Conservation (phyloP, 2,113 vertebrate genomes). For the Emydura subglobosa region DNA sequence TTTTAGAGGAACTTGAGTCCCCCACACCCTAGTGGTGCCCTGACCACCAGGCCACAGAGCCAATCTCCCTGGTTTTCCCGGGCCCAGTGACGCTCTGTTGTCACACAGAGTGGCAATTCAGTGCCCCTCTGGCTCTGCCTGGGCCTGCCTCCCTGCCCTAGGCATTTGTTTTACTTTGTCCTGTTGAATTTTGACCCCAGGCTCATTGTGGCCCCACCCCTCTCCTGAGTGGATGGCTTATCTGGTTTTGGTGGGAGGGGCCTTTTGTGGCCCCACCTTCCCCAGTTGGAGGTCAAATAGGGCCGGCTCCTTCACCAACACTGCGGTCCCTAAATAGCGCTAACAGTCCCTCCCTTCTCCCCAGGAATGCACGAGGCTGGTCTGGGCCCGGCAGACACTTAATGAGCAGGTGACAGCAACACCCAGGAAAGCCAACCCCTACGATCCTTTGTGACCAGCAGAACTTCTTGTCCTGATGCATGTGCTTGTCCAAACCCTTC, state of each 20-base stretch:
- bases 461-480: neutral
- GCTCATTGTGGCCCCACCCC: too few relatives aligned
- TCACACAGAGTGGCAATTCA: neutral
- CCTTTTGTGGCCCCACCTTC: accelerated
- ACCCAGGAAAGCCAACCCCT: neutral
- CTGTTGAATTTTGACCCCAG: too few relatives aligned
- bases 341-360: accelerated
- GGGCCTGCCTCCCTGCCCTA: too few relatives aligned
- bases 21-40: neutral
- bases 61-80: neutral
- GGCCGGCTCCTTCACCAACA: neutral
- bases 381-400: neutral
- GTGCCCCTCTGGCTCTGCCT: neutral
- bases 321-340: neutral
- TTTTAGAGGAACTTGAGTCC: neutral
- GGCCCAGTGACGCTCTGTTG: neutral
- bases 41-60: neutral
- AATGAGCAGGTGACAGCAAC: neutral
- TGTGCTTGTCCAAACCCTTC: neutral
- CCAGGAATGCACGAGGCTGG: accelerated
- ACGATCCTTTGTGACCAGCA: neutral
- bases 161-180: neutral
- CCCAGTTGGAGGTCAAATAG: accelerated
- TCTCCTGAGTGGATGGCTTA: neutral
- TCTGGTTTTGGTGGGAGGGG: neutral